phyloP scores from a whole-genome alignment of 2,888 invertebrate genomes.

The Brenthis ino region DNA sequence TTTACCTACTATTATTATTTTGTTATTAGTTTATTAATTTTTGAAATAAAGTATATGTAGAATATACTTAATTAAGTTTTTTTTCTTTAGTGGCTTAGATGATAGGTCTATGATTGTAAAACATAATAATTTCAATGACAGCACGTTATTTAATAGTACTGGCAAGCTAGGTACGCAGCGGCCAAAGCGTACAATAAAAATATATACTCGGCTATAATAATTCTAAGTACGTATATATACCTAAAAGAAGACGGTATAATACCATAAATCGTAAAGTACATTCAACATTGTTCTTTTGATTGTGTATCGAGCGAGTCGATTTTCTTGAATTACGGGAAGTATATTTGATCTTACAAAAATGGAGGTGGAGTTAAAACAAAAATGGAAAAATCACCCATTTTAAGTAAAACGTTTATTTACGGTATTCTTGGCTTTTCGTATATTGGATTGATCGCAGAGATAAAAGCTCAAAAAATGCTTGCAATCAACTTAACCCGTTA shows the following conservation, averaged over 20 bases:
- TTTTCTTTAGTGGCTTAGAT: too few relatives aligned
- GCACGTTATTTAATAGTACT: too few relatives aligned
- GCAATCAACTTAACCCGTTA: constrained; percentile 20
- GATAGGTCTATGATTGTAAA: too few relatives aligned
- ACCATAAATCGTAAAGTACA: constrained; percentile 12
- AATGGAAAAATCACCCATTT: constrained; percentile 22
- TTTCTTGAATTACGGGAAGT: constrained; percentile 24
- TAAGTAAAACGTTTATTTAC: constrained; percentile 18
- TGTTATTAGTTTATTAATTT: too few relatives aligned
- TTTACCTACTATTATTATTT: too few relatives aligned
- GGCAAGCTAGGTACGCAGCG: neutral
- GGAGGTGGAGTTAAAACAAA: constrained; percentile 41
- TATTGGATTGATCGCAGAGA: constrained; percentile 19
- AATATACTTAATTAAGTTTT: too few relatives aligned
- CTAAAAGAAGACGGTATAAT: neutral
- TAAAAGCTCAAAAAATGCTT: constrained; percentile 31
- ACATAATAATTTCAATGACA: too few relatives aligned
- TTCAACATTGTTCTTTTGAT: constrained; percentile 31
- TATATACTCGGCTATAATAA: constrained; percentile 5
- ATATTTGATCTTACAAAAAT: constrained; percentile 35
- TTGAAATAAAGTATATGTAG: too few relatives aligned
- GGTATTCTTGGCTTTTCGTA: constrained; percentile 18
- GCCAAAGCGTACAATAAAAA: constrained; percentile 11
- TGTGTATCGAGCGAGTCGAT: constrained; percentile 31
- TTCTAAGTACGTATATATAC: constrained; percentile 7